These are phyloP conservation scores for Boleophthalmus pectinirostris DNA, from an alignment of 2,113 vertebrate species.

Conservation along the genomic window DNA sequence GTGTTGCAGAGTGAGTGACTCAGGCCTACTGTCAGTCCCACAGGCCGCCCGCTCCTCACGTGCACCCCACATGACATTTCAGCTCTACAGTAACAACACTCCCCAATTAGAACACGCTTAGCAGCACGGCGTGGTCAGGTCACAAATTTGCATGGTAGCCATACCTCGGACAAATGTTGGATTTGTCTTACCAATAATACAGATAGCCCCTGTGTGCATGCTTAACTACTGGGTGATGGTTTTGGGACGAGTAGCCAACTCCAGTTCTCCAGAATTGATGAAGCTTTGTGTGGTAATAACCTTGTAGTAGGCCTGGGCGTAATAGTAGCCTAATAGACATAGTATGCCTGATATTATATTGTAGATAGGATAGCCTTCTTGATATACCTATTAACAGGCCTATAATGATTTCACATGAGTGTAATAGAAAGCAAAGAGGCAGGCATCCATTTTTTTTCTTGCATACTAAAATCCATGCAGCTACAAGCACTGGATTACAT, in stretches of 20 bases:
- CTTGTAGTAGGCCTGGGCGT: no score
- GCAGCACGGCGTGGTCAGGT: neutral
- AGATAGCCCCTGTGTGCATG: no score
- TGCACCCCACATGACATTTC: slow-evolving; percentile 34
- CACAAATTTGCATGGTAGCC: no score
- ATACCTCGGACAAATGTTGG: no score
- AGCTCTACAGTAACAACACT: slow-evolving; percentile 35
- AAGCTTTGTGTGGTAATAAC: no score
- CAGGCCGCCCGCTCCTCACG: slow-evolving; percentile 36
- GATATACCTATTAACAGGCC: neutral
- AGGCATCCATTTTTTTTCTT: slow-evolving; percentile 1
- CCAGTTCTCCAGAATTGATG: no score
- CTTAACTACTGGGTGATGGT: no score
- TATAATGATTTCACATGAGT: neutral
- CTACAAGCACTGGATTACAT: slow-evolving; percentile 10
- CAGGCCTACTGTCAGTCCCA: slow-evolving; percentile 53
- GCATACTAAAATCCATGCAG: slow-evolving; percentile 6
- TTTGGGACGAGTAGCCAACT: no score
- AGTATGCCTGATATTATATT: no score
- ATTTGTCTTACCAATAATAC: no score
- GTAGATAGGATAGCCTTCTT: no score
- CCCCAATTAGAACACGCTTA: slow-evolving; percentile 1
- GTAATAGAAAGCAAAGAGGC: neutral
- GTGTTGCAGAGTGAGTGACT: slow-evolving; percentile 55
- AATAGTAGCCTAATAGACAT: no score